phyloP scores from a whole-genome alignment of 2,797 vertebrate species.

The Phoxinus dragarum region DNA sequence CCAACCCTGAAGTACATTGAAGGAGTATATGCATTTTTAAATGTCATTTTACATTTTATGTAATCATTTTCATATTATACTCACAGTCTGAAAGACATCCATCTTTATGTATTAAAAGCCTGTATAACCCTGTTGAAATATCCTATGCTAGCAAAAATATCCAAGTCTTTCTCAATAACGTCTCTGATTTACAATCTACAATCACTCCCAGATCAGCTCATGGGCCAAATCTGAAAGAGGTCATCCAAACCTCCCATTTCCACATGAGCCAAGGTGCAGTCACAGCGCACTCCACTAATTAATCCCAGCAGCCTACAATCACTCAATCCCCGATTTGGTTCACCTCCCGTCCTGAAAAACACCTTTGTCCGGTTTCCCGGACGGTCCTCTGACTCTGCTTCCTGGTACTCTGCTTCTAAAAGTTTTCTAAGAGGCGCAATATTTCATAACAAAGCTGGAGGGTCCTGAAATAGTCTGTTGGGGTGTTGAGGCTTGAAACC shows the following conservation, averaged over 20 bases:
- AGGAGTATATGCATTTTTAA: not conserved
- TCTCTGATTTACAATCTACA: slow-evolving; percentile 29
- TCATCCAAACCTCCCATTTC: not conserved
- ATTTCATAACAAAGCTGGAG: slow-evolving; percentile 51
- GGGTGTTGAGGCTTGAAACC: slow-evolving; percentile 28
- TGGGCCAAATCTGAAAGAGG: slow-evolving; percentile 17
- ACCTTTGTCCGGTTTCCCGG: slow-evolving; percentile 24
- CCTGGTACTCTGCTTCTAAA: slow-evolving; percentile 35
- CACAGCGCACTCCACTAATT: not conserved
- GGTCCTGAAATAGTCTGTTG: slow-evolving; percentile 51
- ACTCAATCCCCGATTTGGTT: not conserved
- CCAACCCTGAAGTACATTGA: too few relatives aligned
- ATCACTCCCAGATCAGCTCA: slow-evolving; percentile 4
- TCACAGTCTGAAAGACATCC: not conserved
- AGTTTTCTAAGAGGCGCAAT: not conserved
- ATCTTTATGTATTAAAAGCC: not conserved
- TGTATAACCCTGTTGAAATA: not conserved
- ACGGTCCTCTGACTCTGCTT: slow-evolving; percentile 24
- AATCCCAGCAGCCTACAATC: slow-evolving; percentile 4
- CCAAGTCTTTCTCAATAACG: slow-evolving; percentile 10
- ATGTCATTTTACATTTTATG: not conserved
- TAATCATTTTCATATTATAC: not conserved
- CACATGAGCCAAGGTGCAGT: not conserved
- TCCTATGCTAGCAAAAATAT: not conserved
- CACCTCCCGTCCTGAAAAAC: slow-evolving; percentile 5